Evolutionary conservation across 2,888 invertebrate species (phyloP), one percentile per base, ranked within the genome.

Genomic region (Odontomyia ornata): DNA sequence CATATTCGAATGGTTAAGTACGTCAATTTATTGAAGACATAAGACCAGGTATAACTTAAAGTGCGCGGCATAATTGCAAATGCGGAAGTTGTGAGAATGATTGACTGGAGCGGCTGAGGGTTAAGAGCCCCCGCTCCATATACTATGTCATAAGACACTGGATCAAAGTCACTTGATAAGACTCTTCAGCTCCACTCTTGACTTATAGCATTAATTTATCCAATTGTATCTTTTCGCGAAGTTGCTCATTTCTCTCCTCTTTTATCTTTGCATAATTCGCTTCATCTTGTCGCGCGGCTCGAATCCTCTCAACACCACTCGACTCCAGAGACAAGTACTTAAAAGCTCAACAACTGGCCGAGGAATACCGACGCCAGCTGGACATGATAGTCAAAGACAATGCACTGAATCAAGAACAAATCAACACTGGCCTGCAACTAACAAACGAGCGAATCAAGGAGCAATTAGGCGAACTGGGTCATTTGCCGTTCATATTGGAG

Each of bases 251-350:
- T 36, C 36, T n/a, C n/a, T 36, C 9, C 36, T 36, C 36, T 3
- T 36, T 36, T 36, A 5, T 36, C 36, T 36, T 36, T 36, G 9
- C 36, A 36, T 36, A 36, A 36, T 36, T 36, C 36, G 36, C 3
- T 36, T 36, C 36, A 36, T 36, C 36, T 36, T 9, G 36, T 36
- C 36, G 36, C 36, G 36, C 36, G 36, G 36, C 56, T 56, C 21
- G 56, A 56, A 21, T 18, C 56, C 21, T 56, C 21, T 21, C 15
- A 18, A 56, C 18, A 4, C 7, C 25, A 18, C 60, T 18, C 56
- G 5, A n/a, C 56, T 25, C 15, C 62, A 78, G 80, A 64, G 78
- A 80, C 36, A 80, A 80, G 76, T 80, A 80, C 71, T 64, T 79
- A 43, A 56, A 78, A n/a, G 75, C 75, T n/a, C 78, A 80, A 75